Base-by-base conservation (phyloP, 2,113 vertebrate species). In the Anser cygnoides region DNA sequence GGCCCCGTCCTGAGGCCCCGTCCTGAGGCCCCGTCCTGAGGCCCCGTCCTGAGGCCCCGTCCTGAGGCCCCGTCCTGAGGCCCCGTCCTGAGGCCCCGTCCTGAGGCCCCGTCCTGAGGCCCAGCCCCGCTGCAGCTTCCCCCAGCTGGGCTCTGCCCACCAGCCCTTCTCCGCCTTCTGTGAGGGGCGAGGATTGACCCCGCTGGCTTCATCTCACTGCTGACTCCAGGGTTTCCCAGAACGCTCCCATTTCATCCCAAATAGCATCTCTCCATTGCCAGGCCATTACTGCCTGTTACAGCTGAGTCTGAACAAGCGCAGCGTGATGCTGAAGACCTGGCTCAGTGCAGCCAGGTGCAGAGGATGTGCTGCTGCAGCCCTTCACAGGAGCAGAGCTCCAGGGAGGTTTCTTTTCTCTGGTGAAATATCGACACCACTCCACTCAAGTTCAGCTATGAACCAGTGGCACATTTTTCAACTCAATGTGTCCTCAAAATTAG, bases 341-440 rank as follows among this genome's bases (percentile, higher is more conserved):
- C 68, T 61, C 20, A 25, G 44, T 4, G 1, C 75, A 54, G 75
- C 20, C 71, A 39, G 81, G 77, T 77, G 70, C 52, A 52, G 65
- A 92, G 85, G 62, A 73, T 77, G n/a, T 10, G 71, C 80, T 94
- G 81, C 71, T 8, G 3, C 2, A 2, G 72, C 58, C 76, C 76
- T 86, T 85, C 86, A 62, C 31, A 77, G 35, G 29, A 92, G 71
- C 33, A 35, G 76, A 49, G 8, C 66, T 78, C 59, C 71, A 46
- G 61, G 49, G 33, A 66, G 35, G 72, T 78, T 28, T 62, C 50
- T 70, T 49, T 68, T 67, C 57, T 65, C 79, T 3, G 3, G 59
- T 15, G 55, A 89, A 89, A 82, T 35, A 67, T 50, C 4, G 1
- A 67, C 11, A 0, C 13, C 0, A 0, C 33, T 67, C 46, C 28